Conservation (phyloP, 2,888 invertebrate genomes). For the Nyleta sp. region DNA sequence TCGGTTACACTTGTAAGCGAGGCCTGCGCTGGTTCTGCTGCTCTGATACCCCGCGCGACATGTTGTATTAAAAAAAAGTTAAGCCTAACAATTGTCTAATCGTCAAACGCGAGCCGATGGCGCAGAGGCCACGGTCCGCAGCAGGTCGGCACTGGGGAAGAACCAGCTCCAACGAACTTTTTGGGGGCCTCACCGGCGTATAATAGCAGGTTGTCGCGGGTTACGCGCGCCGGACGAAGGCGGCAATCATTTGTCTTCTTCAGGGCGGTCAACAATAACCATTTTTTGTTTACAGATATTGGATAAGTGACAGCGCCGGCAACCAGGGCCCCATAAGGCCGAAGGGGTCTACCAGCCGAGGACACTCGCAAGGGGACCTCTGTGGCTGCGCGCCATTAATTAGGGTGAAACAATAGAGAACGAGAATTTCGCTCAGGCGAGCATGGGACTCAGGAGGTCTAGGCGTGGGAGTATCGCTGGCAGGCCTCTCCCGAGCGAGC, state of each 20-base stretch:
- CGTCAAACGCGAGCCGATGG: slow-evolving; percentile 32
- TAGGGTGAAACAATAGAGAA: slow-evolving; percentile 82
- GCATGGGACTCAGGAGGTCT: slow-evolving; percentile 77
- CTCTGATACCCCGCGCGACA: slow-evolving; percentile 79
- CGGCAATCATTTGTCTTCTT: slow-evolving; percentile 70
- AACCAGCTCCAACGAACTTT: too few relatives aligned
- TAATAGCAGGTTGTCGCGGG: too few relatives aligned
- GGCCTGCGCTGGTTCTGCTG: slow-evolving; percentile 68
- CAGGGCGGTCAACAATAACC: slow-evolving; percentile 72
- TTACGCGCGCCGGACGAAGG: slow-evolving; percentile 18
- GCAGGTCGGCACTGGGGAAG: too few relatives aligned
- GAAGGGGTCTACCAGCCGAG: slow-evolving; percentile 51
- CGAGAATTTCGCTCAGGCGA: slow-evolving; percentile 79
- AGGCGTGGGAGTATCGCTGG: slow-evolving; percentile 78
- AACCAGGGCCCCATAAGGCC: slow-evolving; percentile 75
- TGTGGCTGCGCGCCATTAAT: slow-evolving; percentile 74
- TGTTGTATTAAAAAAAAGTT: slow-evolving; percentile 80
- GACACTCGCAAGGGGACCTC: slow-evolving; percentile 49
- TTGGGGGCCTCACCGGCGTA: too few relatives aligned
- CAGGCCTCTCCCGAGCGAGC: slow-evolving; percentile 55
- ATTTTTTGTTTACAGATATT: slow-evolving; percentile 82
- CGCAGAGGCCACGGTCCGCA: background rate
- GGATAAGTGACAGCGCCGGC: slow-evolving; percentile 80
- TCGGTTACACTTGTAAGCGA: slow-evolving; percentile 73
- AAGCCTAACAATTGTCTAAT: slow-evolving; percentile 65